Evolutionary conservation across 2,888 invertebrate species (phyloP).

Genomic region (Athalia cordata): DNA sequence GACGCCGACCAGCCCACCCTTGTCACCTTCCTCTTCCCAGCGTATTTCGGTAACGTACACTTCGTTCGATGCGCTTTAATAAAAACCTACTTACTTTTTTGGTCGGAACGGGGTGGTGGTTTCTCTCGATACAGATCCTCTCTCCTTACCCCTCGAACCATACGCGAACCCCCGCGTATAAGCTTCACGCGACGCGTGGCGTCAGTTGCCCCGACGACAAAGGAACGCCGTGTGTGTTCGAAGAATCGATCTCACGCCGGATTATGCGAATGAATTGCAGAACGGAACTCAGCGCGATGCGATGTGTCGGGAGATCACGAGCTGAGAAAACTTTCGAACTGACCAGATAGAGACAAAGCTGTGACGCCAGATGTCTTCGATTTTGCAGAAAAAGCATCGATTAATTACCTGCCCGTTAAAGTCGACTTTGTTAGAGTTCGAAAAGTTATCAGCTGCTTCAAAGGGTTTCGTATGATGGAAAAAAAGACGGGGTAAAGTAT

Average conservation of each 20-base stretch:
- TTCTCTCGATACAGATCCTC: neutral
- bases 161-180: neutral
- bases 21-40: constrained; percentile 64
- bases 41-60: constrained; percentile 44
- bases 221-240: constrained; percentile 40
- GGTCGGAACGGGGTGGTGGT: neutral
- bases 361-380: too few species aligned
- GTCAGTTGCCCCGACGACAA: constrained; percentile 21
- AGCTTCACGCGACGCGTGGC: constrained; percentile 34
- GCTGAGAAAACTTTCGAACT: too few species aligned
- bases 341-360: too few species aligned
- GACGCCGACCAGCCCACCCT: constrained; percentile 57
- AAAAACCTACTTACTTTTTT: constrained; percentile 62
- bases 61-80: constrained; percentile 57
- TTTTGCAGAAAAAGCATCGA: too few species aligned
- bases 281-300: too few species aligned
- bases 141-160: neutral
- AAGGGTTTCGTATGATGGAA: neutral
- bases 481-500: neutral
- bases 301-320: too few species aligned
- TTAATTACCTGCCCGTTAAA: too few species aligned
- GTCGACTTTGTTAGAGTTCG: too few species aligned
- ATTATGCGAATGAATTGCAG: constrained; percentile 6
- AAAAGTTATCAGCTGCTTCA: neutral
- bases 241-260: constrained; percentile 44